Conservation (phyloP, 2,113 vertebrate genomes). For the Athene noctua region DNA sequence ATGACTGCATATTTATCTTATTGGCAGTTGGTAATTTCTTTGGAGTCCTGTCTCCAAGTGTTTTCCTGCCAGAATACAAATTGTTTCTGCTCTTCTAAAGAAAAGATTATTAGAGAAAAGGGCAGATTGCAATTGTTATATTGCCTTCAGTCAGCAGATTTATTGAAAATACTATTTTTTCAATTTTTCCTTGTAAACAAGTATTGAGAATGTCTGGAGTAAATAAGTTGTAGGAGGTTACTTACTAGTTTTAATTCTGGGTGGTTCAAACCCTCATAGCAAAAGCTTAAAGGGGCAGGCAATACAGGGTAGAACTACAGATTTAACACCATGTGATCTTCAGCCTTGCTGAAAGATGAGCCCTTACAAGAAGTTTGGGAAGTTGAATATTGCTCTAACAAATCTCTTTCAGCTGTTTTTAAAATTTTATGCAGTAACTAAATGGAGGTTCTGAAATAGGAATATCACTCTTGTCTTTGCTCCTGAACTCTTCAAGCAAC, state of each 20-base stretch:
- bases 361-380: not conserved
- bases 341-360: not conserved
- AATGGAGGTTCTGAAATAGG: not conserved
- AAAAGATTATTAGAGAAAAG: slow-evolving; percentile 32
- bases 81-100: not conserved
- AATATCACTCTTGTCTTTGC: not conserved
- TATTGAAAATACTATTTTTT: not conserved
- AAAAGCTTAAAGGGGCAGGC: not conserved
- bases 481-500: not conserved
- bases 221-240: not conserved
- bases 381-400: not conserved
- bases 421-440: not conserved
- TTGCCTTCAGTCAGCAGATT: not conserved
- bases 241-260: not conserved
- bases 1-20: not conserved
- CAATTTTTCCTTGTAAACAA: rapidly evolving
- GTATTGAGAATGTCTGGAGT: not conserved
- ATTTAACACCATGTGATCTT: not conserved
- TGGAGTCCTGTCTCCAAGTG: not conserved
- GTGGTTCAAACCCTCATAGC: not conserved
- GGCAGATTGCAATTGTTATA: not conserved
- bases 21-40: slow-evolving; percentile 1
- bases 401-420: not conserved
- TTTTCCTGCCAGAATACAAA: not conserved
- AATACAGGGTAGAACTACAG: not conserved